Evolutionary conservation across 1,140 invertebrate species (phyloP), one percentile per base, ranked within the genome.

Genomic region (Neodiprion virginianus): DNA sequence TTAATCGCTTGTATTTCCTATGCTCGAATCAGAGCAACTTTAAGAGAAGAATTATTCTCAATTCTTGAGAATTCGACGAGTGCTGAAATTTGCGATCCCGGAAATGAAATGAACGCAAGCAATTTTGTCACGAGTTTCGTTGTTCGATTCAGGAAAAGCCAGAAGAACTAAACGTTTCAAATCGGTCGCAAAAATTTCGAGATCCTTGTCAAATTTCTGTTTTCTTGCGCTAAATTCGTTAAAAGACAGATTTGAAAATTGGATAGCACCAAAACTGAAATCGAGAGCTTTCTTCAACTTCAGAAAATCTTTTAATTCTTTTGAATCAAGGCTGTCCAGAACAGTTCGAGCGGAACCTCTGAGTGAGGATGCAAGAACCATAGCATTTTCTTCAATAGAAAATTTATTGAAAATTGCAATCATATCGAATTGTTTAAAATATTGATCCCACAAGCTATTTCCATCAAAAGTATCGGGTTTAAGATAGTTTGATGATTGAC

Each of bases 331-430:
- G 48, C 71, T 72, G 48, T 68, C 67, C 1, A 72, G 28, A 8
- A 72, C 50, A 9, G 53, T n/a, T 72, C 61, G 53, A 66, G 71
- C 72, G 61, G 28, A n/a, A 73, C 72, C 72, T 67, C 65, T n/a
- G 3, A 73, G 28, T 9, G 72, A 73, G 65, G 65, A 67, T 47
- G 72, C 72, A 69, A 69, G 68, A 69, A 69, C 68, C 21, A 69
- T 69, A 28, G 68, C 68, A 28, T 69, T 69, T 8, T 69, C 68
- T 69, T 69, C 68, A 69, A 69, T 69, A 17, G 68, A 48, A 69
- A 23, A 69, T 69, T 69, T 23, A 17, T 69, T 69, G 68, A 69
- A 69, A 69, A 69, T 69, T 21, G 68, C 68, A 28, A 40, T 40
- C 28, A 40, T 40, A 1, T 40, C 28, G 28, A 40, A 40, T 5